phyloP scores from a whole-genome alignment of 2,113 vertebrate genomes.

The Oryzias celebensis region DNA sequence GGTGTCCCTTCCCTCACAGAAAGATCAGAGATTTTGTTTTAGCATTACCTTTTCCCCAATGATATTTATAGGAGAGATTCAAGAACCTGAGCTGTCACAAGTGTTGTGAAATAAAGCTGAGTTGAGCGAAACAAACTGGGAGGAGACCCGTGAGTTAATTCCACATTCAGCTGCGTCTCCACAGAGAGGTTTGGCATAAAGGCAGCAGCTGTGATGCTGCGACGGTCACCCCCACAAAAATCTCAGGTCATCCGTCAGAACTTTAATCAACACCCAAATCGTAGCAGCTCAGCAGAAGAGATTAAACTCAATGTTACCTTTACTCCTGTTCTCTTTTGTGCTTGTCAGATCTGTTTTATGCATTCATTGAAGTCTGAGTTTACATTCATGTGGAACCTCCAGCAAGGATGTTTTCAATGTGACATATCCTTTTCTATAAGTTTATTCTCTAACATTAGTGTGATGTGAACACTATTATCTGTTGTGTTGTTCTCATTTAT shows the following conservation, averaged over 20 bases:
- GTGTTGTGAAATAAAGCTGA: constrained; percentile 56
- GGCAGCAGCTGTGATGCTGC: constrained; percentile 69
- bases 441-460: no score
- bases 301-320: constrained; percentile 57
- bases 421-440: not conserved
- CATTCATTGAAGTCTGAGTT: constrained; percentile 3
- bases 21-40: not conserved
- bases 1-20: not conserved
- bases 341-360: constrained; percentile 5
- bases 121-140: constrained; percentile 57
- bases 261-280: constrained; percentile 77
- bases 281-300: constrained; percentile 61
- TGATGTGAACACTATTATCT: no score
- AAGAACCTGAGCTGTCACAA: constrained; percentile 25
- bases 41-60: constrained; percentile 28
- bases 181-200: constrained; percentile 67
- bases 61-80: constrained; percentile 27
- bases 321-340: constrained; percentile 14
- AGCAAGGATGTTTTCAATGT: not conserved
- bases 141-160: constrained; percentile 63
- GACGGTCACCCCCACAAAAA: constrained; percentile 52
- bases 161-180: constrained; percentile 61
- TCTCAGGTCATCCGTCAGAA: constrained; percentile 66
- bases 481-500: no score
- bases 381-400: not conserved